Percentiles rank a stretch among this genome's conserved stretches.
Conservation (phyloP, 2,888 invertebrate species). For the Hemistola chrysoprasaria region DNA sequence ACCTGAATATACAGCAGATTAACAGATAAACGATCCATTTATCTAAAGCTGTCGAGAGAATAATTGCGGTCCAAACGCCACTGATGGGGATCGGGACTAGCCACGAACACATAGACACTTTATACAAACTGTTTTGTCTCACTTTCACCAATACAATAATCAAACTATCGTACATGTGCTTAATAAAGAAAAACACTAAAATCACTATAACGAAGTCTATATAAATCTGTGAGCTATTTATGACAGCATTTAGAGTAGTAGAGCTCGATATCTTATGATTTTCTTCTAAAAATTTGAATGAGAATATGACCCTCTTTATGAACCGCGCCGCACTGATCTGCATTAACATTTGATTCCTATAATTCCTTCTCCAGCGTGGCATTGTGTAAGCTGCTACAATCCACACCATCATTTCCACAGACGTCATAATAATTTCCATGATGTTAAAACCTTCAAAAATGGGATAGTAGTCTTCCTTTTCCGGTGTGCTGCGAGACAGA, state of each 20-base stretch:
- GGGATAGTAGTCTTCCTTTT: slow-evolving; percentile 17
- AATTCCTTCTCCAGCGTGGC: slow-evolving; percentile 65
- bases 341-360: slow-evolving; percentile 73
- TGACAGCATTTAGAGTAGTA: slow-evolving; percentile 23
- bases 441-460: slow-evolving; percentile 56
- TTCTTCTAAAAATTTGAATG: slow-evolving; percentile 47
- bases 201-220: slow-evolving; percentile 66
- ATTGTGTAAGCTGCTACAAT: slow-evolving; percentile 58
- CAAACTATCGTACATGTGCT: slow-evolving; percentile 70
- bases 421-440: slow-evolving; percentile 64
- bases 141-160: slow-evolving; percentile 65
- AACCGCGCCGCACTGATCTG: slow-evolving; percentile 65
- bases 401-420: slow-evolving; percentile 58
- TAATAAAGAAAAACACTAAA: slow-evolving; percentile 66
- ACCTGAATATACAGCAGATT: slow-evolving; percentile 58
- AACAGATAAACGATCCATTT: slow-evolving; percentile 50
- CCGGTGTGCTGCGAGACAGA: neutral
- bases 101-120: slow-evolving; percentile 59
- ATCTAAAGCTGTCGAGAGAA: slow-evolving; percentile 36
- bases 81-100: slow-evolving; percentile 56
- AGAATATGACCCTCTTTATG: slow-evolving; percentile 55
- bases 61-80: slow-evolving; percentile 40
- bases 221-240: slow-evolving; percentile 54
- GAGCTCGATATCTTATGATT: slow-evolving; percentile 28
- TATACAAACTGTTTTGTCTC: slow-evolving; percentile 53